Evolutionary conservation across 2,113 vertebrate species (phyloP).

Genomic region (Muntiacus muntjak): DNA sequence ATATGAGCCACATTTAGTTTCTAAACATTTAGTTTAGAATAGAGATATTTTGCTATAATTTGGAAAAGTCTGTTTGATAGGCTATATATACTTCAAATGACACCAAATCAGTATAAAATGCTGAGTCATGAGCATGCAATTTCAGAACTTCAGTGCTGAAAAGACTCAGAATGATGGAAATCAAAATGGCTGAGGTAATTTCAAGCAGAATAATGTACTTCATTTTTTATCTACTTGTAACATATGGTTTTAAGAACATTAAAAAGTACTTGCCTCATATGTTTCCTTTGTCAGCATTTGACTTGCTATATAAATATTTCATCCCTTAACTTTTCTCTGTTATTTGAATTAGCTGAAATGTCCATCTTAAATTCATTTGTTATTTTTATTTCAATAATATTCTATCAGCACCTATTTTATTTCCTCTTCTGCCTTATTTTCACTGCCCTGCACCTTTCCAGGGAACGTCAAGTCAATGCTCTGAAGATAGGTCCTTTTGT

Average conservation of each 20-base stretch:
- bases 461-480: background rate
- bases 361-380: background rate
- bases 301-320: constrained; percentile 13
- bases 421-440: constrained; percentile 22
- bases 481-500: background rate
- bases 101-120: background rate
- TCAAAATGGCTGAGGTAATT: background rate
- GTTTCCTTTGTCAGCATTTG: background rate
- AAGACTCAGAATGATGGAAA: background rate
- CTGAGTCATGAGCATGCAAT: background rate
- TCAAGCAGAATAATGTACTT: background rate
- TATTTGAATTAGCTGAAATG: background rate
- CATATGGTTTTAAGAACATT: background rate
- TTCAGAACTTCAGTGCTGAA: background rate
- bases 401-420: background rate
- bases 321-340: background rate
- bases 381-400: constrained; percentile 52
- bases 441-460: background rate
- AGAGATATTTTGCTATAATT: background rate
- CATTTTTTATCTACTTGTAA: constrained; percentile 26
- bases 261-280: background rate
- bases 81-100: background rate
- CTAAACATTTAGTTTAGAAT: background rate
- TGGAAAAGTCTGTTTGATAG: background rate
- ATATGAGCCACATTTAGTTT: background rate